Base-by-base conservation (phyloP, 2,888 invertebrate species). In the Tortricodes alternella region DNA sequence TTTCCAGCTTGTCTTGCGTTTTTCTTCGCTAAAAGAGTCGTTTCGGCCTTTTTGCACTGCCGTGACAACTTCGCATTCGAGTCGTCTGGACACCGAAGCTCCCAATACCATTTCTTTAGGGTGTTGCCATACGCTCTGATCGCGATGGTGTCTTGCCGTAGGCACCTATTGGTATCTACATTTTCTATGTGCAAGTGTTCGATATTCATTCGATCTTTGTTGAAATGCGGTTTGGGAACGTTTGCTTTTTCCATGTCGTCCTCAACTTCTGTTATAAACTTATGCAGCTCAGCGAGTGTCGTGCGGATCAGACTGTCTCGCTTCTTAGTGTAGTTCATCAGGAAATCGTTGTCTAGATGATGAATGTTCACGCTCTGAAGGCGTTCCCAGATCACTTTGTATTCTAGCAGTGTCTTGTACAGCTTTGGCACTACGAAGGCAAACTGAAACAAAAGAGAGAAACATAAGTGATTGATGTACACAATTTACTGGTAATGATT, bases 71-170 rank as follows among this genome's bases (percentile, higher is more conserved):
- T 57, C 5, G 43, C 7, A 24, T 77, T 79, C 60, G 81, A 85
- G 60, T 68, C 73, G 8, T 67, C 62, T 8, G 86, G 82, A 69
- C 86, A 88, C 53, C 79, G 84, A 60, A 93, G 85, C 52, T 92
- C 91, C 23, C 76, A 82, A 46, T 86, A 86, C 92, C 93, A 93
- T 67, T 93, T 92, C 71, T 91, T 91, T 7, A 94, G 78, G 59
- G 93, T 91, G 39, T 85, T 91, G 24, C 89, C 90, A 70, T 93
- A 93, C 7, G 92, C 90, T 62, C 91, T 89, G 53, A 94, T 86
- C 2, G 93, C 92, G 24, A 93, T 92, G 71, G 92, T 91, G 71
- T 94, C 94, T 63, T 93, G 91, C 60, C 92, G 89, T 41, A 93
- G 80, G 70, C 92, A 92, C 55, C 85, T 75, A 0, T 93, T 92